A percentile compares a stretch with the other conserved stretches of the same genome.
phyloP scores from a whole-genome alignment of 2,113 vertebrate species.

The Ornithorhynchus anatinus region DNA sequence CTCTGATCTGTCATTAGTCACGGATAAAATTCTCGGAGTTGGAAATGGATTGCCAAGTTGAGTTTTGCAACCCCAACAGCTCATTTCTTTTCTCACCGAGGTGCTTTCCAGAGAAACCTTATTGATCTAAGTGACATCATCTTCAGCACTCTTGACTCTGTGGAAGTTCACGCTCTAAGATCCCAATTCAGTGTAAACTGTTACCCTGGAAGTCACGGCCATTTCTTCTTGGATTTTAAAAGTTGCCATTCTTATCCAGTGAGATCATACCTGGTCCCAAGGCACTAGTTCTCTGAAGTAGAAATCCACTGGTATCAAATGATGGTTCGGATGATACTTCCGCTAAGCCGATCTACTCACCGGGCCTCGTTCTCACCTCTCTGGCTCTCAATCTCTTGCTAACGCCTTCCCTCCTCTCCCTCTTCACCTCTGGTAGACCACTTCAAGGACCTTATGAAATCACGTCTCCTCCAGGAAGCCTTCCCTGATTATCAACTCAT shows the following conservation, averaged over 20 bases:
- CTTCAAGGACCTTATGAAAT: too few species aligned
- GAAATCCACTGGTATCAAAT: too few species aligned
- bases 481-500: too few species aligned
- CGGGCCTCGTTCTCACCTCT: too few species aligned
- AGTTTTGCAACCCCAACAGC: background rate
- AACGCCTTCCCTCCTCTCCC: too few species aligned
- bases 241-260: constrained; percentile 13
- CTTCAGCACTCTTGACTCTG: background rate
- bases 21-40: background rate
- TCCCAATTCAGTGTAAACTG: constrained; percentile 27
- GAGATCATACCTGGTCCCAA: constrained; percentile 24
- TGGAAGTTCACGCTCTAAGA: background rate
- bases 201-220: constrained; percentile 21
- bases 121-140: background rate
- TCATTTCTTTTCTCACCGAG: background rate
- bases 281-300: too few species aligned
- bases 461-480: too few species aligned
- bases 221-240: constrained; percentile 45
- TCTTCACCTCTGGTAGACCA: too few species aligned
- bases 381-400: too few species aligned
- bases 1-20: background rate
- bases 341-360: too few species aligned
- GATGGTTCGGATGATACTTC: too few species aligned
- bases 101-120: background rate
- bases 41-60: constrained; percentile 33